Base-by-base conservation (phyloP, 2,888 invertebrate genomes). In the Brachypterus glaber region DNA sequence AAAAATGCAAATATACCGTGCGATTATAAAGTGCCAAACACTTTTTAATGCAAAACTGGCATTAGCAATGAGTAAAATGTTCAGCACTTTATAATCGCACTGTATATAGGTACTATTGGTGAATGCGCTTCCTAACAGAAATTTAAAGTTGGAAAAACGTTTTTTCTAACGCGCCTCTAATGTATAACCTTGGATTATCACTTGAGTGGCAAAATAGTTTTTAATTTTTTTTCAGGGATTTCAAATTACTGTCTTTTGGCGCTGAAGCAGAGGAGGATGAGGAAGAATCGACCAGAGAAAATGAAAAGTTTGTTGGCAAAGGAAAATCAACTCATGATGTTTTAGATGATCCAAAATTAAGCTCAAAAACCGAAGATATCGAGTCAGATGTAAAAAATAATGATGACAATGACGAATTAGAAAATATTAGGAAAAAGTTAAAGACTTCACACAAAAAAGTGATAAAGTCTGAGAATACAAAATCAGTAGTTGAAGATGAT, bases 221-320 rank as follows among this genome's bases (percentile, higher is more conserved):
- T n/a, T n/a, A n/a, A n/a, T 25, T 38, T 18, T 47, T 41, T 57
- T 56, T 2, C 52, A 95, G 92, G 60, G 93, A 98, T 68, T 96
- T 92, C 58, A 91, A 87, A 29, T 71, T 99, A 2, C 69, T 99
- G 2, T 97, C 97, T 0, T 99, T 98, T 66, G 98, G 98, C 0
- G 90, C 87, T 50, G 88, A 88, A 59, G 96, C 95, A 0, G 95
- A 96, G 57, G 96, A 92, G 57, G 96, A 96, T 54, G 96, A 97
- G 56, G 86, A 84, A 42, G 87, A 90, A 61, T 69, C 72, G 1
- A 64, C 64, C 8, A 69, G 66, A 47, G 79, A 80, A 0, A 80
- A 75, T 50, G 73, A 73, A 51, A 74, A 78, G 56, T 82, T 77
- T 54, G 68, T 77, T 12, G 82, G 83, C 0, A 92, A 89, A 66